Evolutionary conservation across 2,797 vertebrate species (phyloP), one percentile per base, ranked within the genome.

Genomic region (Chaenodraco wilsoni): DNA sequence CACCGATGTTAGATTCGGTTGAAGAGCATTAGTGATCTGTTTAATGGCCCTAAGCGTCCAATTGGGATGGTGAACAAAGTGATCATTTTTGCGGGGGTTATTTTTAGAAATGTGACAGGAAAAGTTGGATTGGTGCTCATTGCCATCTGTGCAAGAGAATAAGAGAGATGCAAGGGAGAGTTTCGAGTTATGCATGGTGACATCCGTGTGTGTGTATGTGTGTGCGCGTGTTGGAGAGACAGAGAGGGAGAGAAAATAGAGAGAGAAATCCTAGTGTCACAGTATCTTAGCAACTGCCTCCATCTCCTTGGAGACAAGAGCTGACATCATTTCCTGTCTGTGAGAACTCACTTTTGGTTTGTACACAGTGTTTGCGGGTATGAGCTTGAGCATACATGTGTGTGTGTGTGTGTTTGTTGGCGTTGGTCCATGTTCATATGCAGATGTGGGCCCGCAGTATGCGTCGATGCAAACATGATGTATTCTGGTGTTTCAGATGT

Each of bases 241-340:
- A 79, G 79, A 79, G 69, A 81, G 75, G 63, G 66, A 89, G 79
- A 87, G 83, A 90, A 90, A 90, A 91, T 72, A 87, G 85, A 78
- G 85, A 86, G 80, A 92, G 88, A 93, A 93, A 92, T 92, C 87
- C 87, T 88, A 90, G 92, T 93, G 93, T 94, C 93, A 94, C 93
- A 92, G 94, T 95, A 94, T 95, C 93, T 94, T 94, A 95, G 94
- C 93, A 95, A 95, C 94, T 93, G 92, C 91, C 91, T 94, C 92
- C 89, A 93, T 95, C 94, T 93, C 93, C 94, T 94, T 95, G 93
- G 94, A 94, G 93, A 94, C 93, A 90, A 91, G 90, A 91, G 76
- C 89, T 94, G 93, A 94, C 94, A 93, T 94, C 91, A 94, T 88
- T 94, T 93, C 91, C 93, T 91, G 91, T 93, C 90, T 91, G 86